Base-by-base conservation (phyloP, 2,888 invertebrate genomes). In the Camptogramma bilineatum region DNA sequence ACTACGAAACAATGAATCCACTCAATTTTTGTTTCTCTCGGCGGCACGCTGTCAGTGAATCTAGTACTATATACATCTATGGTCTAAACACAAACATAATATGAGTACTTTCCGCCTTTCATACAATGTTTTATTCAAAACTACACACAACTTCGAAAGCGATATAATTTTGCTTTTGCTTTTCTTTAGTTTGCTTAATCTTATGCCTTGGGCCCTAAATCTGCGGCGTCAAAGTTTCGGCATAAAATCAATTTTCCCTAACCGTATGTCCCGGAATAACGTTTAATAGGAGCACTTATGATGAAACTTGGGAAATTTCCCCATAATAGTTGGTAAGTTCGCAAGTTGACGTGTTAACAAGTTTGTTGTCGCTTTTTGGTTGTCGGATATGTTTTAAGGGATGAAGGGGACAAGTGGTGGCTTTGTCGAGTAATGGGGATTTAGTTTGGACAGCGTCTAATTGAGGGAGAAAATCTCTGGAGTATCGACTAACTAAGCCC, bases 221-320 rank as follows among this genome's bases (percentile, higher is more conserved):
- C 56, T 61, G 65, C 31, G 59, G 64, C 50, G 48, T 59, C 56
- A 52, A 71, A 69, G 56, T 71, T 70, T 66, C 47, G 56, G 64
- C 69, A 64, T 63, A 67, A 72, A 72, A 72, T 72, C 72, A 72
- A 72, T 72, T 69, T 69, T 55, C 63, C 65, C 60, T 62, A 52
- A 66, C 61, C 62, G 66, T 69, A 64, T 68, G 69, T 63, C 62
- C 44, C 62, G 56, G 59, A 67, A 62, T 63, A 68, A 63, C 66
- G 64, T 67, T 66, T 70, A 70, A 72, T 70, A 68, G 60, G 55
- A 72, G 59, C 70, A 68, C 70, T 72, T 70, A 70, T 72, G 70
- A 52, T 28, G 59, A 44, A 70, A 72, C 62, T 72, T 70, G 34
- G 60, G 34, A 56, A 62, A 62, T 67, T 70, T 68, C 46, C 42